Conservation (phyloP, 1,140 invertebrate genomes). For the Drosophila pectinifera region DNA sequence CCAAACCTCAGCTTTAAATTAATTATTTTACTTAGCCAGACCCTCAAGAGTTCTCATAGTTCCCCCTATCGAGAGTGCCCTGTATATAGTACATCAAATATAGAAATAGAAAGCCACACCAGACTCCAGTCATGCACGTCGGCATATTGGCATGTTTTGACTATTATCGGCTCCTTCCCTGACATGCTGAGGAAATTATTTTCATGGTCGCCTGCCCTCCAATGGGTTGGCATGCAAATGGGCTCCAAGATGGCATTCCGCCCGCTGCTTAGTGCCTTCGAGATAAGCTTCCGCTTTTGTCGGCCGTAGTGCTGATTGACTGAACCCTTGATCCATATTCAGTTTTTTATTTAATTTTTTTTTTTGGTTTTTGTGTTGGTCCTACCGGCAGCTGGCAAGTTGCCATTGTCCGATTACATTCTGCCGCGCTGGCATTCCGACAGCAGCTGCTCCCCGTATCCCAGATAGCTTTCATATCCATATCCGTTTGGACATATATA, state of each 20-base stretch:
- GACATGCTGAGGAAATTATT: conserved; percentile 66
- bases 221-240: conserved; percentile 67
- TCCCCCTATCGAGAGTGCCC: neutral
- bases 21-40: too few species aligned
- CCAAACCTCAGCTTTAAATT: too few species aligned
- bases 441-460: conserved; percentile 20
- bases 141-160: conserved; percentile 67
- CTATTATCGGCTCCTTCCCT: conserved; percentile 64
- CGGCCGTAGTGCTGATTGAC: conserved; percentile 67
- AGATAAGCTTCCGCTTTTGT: conserved; percentile 77
- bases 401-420: conserved; percentile 67
- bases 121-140: conserved; percentile 5
- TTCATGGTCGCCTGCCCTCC: conserved; percentile 72
- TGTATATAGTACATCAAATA: conserved; percentile 5
- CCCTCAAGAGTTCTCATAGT: too few species aligned
- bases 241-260: conserved; percentile 16
- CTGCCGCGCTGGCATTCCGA: conserved; percentile 55
- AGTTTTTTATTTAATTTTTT: neutral
- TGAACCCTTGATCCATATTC: conserved; percentile 58
- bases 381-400: conserved; percentile 41
- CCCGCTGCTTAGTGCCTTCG: conserved; percentile 10
- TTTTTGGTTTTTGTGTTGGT: conserved; percentile 8
- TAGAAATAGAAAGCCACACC: conserved; percentile 13
- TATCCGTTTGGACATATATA: conserved; percentile 16
- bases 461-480: conserved; percentile 1